Evolutionary conservation across 1,140 invertebrate genomes (phyloP).

Genomic region (Brachionus koreanus): DNA sequence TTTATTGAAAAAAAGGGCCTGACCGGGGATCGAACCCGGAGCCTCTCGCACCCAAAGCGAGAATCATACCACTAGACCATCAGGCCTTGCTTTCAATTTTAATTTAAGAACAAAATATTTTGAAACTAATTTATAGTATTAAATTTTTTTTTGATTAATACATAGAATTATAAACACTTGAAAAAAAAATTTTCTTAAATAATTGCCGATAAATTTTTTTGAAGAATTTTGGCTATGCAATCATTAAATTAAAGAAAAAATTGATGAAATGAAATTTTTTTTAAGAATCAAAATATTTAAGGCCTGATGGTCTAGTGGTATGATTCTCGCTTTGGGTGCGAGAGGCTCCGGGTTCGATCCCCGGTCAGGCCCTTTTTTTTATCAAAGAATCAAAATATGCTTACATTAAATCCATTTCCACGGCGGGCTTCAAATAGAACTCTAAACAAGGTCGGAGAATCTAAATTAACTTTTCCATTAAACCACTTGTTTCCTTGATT

Average conservation of each 20-base stretch:
- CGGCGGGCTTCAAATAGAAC: constrained; percentile 50
- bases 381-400: neutral
- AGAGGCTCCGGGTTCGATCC: neutral
- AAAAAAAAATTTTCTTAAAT: neutral
- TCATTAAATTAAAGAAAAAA: too few species aligned
- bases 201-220: neutral
- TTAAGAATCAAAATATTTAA: neutral
- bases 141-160: neutral
- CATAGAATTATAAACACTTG: neutral
- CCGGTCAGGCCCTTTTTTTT: neutral
- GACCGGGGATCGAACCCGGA: neutral
- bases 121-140: neutral
- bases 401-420: constrained; percentile 46
- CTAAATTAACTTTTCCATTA: constrained; percentile 31
- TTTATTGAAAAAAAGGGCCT: neutral
- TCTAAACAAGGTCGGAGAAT: constrained; percentile 48
- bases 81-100: neutral
- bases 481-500: constrained; percentile 40
- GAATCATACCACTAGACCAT: neutral
- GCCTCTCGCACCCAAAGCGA: neutral
- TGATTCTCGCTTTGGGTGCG: constrained; percentile 1
- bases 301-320: constrained; percentile 1
- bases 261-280: too few species aligned
- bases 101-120: too few species aligned
- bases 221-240: neutral